phyloP scores from a whole-genome alignment of 2,797 vertebrate species.

The Columba guinea region DNA sequence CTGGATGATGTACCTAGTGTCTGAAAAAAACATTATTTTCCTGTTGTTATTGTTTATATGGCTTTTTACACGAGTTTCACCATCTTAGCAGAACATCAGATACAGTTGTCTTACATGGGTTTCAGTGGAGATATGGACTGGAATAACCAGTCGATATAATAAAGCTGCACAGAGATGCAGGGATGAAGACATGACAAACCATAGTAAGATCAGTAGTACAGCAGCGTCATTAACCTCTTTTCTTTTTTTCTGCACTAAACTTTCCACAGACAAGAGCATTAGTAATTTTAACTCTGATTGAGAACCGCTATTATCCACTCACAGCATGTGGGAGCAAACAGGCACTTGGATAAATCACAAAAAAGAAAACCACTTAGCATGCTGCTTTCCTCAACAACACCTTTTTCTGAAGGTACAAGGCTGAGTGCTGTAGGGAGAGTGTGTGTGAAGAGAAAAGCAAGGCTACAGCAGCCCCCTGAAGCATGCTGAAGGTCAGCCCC shows the following conservation, averaged over 20 bases:
- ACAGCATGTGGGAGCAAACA: slow-evolving; percentile 55
- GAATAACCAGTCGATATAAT: not conserved
- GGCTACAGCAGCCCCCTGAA: not conserved
- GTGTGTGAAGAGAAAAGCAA: not conserved
- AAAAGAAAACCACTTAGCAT: slow-evolving; percentile 36
- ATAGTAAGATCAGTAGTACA: slow-evolving; percentile 10
- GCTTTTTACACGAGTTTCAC: not conserved
- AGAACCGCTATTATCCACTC: slow-evolving; percentile 63
- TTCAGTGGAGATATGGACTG: not conserved
- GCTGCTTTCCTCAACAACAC: slow-evolving; percentile 38
- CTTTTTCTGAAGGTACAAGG: slow-evolving; percentile 44
- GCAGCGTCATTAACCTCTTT: slow-evolving; percentile 5
- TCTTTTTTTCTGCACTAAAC: not conserved
- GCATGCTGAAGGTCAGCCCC: not conserved
- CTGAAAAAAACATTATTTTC: not conserved
- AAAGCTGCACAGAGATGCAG: not conserved
- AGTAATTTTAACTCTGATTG: slow-evolving; percentile 64
- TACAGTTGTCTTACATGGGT: not conserved
- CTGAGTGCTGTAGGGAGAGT: not conserved
- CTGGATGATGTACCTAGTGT: not conserved
- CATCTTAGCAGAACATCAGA: not conserved
- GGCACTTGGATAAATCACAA: slow-evolving; percentile 52
- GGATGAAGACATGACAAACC: not conserved
- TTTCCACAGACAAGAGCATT: slow-evolving; percentile 50
- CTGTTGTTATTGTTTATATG: not conserved